Percentiles rank a stretch among this genome's conserved stretches.
phyloP scores from a whole-genome alignment of 2,888 invertebrate species.

The Anarsia innoxiella region DNA sequence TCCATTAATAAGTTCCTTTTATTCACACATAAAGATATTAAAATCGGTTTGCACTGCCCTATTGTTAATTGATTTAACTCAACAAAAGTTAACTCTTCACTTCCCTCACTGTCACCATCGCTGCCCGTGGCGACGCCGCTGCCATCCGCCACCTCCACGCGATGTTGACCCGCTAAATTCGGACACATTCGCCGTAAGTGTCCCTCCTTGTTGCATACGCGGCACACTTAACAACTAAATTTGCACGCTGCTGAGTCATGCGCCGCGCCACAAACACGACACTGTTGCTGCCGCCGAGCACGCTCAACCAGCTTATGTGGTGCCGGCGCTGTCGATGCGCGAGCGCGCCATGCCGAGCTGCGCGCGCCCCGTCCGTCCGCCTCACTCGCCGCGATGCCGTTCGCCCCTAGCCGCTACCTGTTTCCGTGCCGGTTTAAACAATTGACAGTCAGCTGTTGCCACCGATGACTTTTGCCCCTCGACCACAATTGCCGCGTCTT shows the following conservation, averaged over 20 bases:
- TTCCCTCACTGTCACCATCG: not conserved
- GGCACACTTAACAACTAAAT: slow-evolving; percentile 2
- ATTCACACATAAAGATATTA: too few species aligned
- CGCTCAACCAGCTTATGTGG: not conserved
- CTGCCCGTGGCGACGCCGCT: too few species aligned
- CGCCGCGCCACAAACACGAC: slow-evolving; percentile 1
- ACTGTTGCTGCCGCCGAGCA: not conserved
- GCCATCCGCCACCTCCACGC: not conserved
- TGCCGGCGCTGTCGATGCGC: not conserved
- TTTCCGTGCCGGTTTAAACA: not conserved
- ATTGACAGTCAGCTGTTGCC: slow-evolving; percentile 1
- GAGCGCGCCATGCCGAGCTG: not conserved
- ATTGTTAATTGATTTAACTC: not conserved
- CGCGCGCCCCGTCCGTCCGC: not conserved
- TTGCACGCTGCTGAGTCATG: not conserved
- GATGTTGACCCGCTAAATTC: not conserved
- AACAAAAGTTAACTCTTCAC: slow-evolving; percentile 3
- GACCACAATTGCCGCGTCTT: slow-evolving; percentile 13
- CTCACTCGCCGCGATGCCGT: slow-evolving; percentile 3
- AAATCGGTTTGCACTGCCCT: not conserved
- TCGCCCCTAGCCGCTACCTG: not conserved
- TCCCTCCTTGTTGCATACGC: not conserved
- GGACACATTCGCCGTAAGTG: slow-evolving; percentile 2
- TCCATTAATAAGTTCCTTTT: too few species aligned
- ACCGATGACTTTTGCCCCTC: slow-evolving; percentile 4